Conservation (phyloP, 1,140 invertebrate genomes). For the Bombus waltoni region DNA sequence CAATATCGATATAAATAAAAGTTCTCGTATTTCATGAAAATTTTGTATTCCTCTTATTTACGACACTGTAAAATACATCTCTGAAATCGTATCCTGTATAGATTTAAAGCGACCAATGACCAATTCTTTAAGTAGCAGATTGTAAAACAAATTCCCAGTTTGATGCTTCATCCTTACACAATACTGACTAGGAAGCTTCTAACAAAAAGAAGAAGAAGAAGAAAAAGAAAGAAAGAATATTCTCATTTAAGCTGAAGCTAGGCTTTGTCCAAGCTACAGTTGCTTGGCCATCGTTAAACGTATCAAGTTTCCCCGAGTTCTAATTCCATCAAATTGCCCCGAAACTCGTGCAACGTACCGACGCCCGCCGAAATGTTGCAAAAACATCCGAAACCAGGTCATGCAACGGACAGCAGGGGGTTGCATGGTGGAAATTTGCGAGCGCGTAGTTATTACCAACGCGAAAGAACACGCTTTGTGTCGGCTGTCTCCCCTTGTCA, state of each 20-base stretch:
- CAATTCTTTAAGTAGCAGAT: too few species aligned
- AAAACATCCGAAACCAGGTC: constrained; percentile 1
- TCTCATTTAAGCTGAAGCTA: neutral
- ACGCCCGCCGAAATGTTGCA: neutral
- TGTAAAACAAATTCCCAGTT: too few species aligned
- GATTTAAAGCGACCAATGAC: too few species aligned
- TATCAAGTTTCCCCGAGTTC: neutral
- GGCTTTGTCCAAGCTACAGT: neutral
- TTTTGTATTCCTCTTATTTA: neutral
- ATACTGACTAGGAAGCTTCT: too few species aligned
- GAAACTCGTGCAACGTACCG: neutral
- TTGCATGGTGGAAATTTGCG: constrained; percentile 11
- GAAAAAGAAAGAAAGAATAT: too few species aligned
- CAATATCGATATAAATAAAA: too few species aligned
- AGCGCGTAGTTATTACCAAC: constrained; percentile 36
- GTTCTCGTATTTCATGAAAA: neutral
- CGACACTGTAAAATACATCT: too few species aligned
- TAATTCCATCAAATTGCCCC: neutral
- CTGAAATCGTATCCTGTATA: too few species aligned
- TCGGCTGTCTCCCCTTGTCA: constrained; percentile 52
- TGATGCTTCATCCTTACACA: too few species aligned
- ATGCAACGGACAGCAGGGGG: neutral
- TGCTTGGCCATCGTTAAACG: neutral
- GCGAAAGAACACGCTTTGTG: constrained; percentile 60
- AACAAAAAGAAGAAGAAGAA: too few species aligned